A percentile compares a stretch with the other conserved stretches of the same genome.
Evolutionary conservation across 53 echinoderm and acorn worm genomes (phyloP).

Genomic region (Pentamera pediparva): DNA sequence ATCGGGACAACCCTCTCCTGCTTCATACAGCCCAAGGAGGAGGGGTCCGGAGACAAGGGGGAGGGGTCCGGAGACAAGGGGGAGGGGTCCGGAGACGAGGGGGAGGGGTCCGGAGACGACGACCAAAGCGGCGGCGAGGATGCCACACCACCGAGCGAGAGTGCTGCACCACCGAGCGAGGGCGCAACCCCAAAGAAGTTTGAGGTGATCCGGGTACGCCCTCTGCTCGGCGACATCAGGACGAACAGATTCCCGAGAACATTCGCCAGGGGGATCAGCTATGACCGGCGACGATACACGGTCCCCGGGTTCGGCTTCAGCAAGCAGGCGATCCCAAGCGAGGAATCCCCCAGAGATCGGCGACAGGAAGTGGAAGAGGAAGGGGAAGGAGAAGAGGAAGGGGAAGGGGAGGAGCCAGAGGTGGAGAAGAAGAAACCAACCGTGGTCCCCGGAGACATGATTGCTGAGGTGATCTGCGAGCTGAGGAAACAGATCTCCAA

Average conservation of each 20-base stretch:
- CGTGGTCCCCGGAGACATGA: slow-evolving; percentile 24
- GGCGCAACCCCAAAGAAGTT: neutral
- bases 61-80: neutral
- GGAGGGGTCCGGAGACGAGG: neutral
- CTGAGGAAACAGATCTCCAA: slow-evolving; percentile 23
- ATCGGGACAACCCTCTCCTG: slow-evolving; percentile 1
- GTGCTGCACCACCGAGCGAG: too few species aligned
- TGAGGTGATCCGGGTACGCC: slow-evolving; percentile 15
- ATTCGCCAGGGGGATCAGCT: slow-evolving; percentile 2
- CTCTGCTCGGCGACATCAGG: slow-evolving; percentile 1
- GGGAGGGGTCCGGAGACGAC: neutral
- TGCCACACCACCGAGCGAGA: too few species aligned
- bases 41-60: neutral
- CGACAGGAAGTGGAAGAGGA: too few species aligned
- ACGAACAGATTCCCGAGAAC: slow-evolving; percentile 20
- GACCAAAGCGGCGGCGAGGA: too few species aligned
- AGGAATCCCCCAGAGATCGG: neutral
- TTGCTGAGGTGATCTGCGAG: slow-evolving; percentile 24
- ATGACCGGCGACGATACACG: slow-evolving; percentile 19
- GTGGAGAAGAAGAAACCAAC: too few species aligned
- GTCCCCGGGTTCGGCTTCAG: slow-evolving; percentile 24
- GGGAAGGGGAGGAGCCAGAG: neutral
- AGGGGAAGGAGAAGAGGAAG: too few species aligned
- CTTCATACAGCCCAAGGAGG: neutral
- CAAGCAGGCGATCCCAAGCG: slow-evolving; percentile 4